phyloP scores from a whole-genome alignment of 2,888 invertebrate genomes.

The Drosophila nr. perissopoda region DNA sequence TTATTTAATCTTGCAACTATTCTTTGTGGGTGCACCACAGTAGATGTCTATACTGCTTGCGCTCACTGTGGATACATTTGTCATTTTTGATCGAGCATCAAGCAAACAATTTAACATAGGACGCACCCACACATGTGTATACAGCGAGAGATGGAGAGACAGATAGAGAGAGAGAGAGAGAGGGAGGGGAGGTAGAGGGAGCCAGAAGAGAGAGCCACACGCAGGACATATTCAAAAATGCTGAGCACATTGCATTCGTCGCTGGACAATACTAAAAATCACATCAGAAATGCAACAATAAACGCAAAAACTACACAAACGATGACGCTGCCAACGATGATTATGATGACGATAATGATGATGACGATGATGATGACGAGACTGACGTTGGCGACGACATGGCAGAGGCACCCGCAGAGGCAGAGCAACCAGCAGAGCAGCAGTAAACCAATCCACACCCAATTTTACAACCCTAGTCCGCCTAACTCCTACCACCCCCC shows the following conservation, averaged over 20 bases:
- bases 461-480: slow-evolving; percentile 40
- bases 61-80: slow-evolving; percentile 73
- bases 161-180: background rate
- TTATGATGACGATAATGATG: slow-evolving; percentile 36
- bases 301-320: slow-evolving; percentile 77
- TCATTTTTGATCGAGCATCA: slow-evolving; percentile 82
- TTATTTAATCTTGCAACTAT: background rate
- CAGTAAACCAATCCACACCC: slow-evolving; percentile 29
- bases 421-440: slow-evolving; percentile 24
- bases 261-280: slow-evolving; percentile 82
- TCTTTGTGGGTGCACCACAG: fast-evolving
- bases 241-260: slow-evolving; percentile 77
- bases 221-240: slow-evolving; percentile 70
- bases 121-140: slow-evolving; percentile 35
- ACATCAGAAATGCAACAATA: slow-evolving; percentile 82
- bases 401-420: slow-evolving; percentile 38
- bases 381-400: slow-evolving; percentile 68
- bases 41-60: slow-evolving; percentile 16
- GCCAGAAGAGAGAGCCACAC: background rate
- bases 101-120: slow-evolving; percentile 79
- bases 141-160: slow-evolving; percentile 8
- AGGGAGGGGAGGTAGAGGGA: background rate
- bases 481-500: background rate
- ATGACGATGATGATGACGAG: slow-evolving; percentile 41
- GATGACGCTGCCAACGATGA: slow-evolving; percentile 28